A percentile compares a stretch with the other conserved stretches of the same genome.
These are phyloP conservation scores for Piscicola geometra DNA, from an alignment of 2,888 invertebrate genomes.

Conservation along the genomic window DNA sequence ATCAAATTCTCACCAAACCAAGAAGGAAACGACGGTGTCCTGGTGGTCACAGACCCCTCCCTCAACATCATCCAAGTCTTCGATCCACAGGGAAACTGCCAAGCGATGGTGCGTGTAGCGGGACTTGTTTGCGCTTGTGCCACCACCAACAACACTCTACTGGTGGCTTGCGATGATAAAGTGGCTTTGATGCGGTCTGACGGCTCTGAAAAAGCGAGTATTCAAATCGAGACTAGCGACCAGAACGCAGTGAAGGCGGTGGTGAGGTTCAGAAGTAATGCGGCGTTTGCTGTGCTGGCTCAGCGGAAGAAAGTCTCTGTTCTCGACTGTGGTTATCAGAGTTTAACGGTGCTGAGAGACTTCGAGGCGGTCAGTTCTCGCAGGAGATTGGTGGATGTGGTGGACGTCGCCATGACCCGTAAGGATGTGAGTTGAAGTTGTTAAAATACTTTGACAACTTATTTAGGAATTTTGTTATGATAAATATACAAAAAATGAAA, in stretches of 20 bases:
- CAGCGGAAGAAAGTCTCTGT: conserved; percentile 6
- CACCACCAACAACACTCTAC: background rate
- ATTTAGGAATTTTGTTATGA: no score
- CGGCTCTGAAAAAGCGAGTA: conserved; percentile 15
- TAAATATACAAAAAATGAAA: no score
- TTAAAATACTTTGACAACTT: no score
- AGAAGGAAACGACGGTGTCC: conserved; percentile 3
- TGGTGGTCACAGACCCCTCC: conserved; percentile 30
- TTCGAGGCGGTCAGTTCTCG: background rate
- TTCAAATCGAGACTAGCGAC: background rate
- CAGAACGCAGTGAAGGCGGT: conserved; percentile 1
- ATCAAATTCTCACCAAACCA: conserved; percentile 28
- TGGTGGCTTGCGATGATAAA: conserved; percentile 11
- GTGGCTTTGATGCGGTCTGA: conserved; percentile 10
- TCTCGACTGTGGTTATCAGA: conserved; percentile 16
- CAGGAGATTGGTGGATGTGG: conserved; percentile 4
- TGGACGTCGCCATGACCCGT: conserved; percentile 24
- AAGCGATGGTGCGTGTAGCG: conserved; percentile 34
- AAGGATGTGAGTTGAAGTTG: no score
- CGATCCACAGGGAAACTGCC: conserved; percentile 30
- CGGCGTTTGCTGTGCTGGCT: conserved; percentile 1
- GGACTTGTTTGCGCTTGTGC: conserved; percentile 25
- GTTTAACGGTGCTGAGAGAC: background rate
- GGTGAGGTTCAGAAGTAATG: background rate
- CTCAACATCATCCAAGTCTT: conserved; percentile 34